Evolutionary conservation across 2,113 vertebrate genomes (phyloP).

Genomic region (Corvus cornix): DNA sequence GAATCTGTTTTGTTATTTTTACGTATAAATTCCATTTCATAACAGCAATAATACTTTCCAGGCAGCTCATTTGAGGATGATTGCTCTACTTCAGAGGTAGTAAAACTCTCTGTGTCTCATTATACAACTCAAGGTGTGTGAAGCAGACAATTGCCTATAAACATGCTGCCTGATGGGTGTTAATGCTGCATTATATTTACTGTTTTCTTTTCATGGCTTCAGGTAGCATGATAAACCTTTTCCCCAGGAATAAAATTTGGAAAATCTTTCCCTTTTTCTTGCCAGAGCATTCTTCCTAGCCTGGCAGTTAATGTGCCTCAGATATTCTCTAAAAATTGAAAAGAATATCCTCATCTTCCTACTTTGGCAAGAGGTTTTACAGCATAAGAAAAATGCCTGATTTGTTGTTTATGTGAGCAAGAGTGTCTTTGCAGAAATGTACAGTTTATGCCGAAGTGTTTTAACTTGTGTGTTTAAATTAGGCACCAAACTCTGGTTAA

Average conservation of each 20-base stretch:
- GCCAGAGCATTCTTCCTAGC: background rate
- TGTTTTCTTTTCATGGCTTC: conserved; percentile 49
- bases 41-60: conserved; percentile 35
- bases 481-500: conserved; percentile 10
- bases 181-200: conserved; percentile 62
- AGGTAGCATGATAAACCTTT: conserved; percentile 24
- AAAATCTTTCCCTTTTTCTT: background rate
- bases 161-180: conserved; percentile 41
- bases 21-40: conserved; percentile 51
- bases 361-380: background rate
- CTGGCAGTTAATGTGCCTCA: background rate
- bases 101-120: conserved; percentile 53
- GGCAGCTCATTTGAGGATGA: conserved; percentile 55
- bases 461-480: background rate
- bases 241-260: background rate
- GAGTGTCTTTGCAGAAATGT: background rate
- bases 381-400: background rate
- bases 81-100: conserved; percentile 52
- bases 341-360: background rate
- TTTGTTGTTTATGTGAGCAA: background rate
- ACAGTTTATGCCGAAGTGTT: conserved; percentile 3
- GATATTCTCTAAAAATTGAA: background rate
- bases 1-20: conserved; percentile 46
- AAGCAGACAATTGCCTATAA: conserved; percentile 62
- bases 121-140: conserved; percentile 47